Conservation (phyloP, 2,113 vertebrate genomes). For the Neodon shergylaensis region DNA sequence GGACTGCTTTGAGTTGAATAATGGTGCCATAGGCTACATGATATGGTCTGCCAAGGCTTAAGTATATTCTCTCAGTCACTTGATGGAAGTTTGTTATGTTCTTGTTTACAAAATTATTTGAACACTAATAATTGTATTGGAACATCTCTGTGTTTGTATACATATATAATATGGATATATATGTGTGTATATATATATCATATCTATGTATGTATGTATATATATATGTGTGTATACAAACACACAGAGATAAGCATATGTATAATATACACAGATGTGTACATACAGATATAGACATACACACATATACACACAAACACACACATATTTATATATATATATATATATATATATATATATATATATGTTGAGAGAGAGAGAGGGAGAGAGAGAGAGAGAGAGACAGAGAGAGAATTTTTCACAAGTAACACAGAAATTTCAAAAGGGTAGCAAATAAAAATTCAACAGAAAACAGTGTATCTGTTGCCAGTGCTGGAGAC, state of each 20-base stretch:
- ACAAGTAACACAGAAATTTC: neutral
- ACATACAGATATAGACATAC: neutral
- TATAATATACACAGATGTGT: too few species aligned
- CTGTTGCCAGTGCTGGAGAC: neutral
- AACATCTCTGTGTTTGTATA: neutral
- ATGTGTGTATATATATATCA: neutral
- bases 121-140: neutral
- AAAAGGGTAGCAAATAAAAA: neutral
- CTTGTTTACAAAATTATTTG: neutral
- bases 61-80: neutral
- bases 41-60: neutral
- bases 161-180: neutral
- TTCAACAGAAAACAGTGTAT: neutral
- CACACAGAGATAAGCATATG: too few species aligned
- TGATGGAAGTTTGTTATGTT: neutral
- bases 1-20: neutral
- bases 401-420: neutral
- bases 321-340: accelerated
- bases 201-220: neutral
- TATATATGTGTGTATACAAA: neutral
- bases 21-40: neutral
- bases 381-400: neutral
- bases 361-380: neutral
- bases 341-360: neutral
- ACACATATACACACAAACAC: neutral